These are phyloP conservation scores for Epinephelus cyanopodus DNA, from an alignment of 2,113 vertebrate species.

Conservation along the genomic window DNA sequence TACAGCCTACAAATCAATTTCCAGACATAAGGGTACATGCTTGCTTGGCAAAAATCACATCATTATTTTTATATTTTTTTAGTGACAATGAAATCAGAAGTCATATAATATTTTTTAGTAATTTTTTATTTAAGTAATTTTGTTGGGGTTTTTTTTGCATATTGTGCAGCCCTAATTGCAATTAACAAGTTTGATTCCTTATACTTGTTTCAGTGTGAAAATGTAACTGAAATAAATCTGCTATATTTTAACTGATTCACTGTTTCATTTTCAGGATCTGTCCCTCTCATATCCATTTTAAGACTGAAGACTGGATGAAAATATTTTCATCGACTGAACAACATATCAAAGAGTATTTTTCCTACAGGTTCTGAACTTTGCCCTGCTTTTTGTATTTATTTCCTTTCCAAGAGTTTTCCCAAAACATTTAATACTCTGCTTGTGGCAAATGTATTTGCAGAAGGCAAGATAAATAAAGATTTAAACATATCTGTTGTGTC, in stretches of 20 bases:
- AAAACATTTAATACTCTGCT: slow-evolving; percentile 11
- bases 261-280: slow-evolving; percentile 17
- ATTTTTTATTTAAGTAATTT: too few species aligned
- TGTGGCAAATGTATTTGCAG: slow-evolving; percentile 30
- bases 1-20: too few species aligned
- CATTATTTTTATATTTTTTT: too few species aligned
- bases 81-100: too few species aligned
- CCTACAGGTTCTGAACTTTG: slow-evolving; percentile 13
- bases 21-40: too few species aligned
- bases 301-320: slow-evolving; percentile 1
- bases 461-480: slow-evolving; percentile 45
- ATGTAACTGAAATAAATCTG: not conserved
- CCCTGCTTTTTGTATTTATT: slow-evolving; percentile 49
- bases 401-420: not conserved
- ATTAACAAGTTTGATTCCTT: not conserved
- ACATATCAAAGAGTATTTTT: not conserved
- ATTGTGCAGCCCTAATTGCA: too few species aligned
- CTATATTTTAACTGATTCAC: not conserved
- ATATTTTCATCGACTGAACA: not conserved
- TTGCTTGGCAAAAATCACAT: too few species aligned
- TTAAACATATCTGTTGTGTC: not conserved
- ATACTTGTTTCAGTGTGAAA: not conserved
- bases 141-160: too few species aligned
- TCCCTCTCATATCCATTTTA: not conserved
- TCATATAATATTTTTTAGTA: too few species aligned